Base-by-base conservation (phyloP, 2,797 vertebrate species). In the Sternotherus odoratus region DNA sequence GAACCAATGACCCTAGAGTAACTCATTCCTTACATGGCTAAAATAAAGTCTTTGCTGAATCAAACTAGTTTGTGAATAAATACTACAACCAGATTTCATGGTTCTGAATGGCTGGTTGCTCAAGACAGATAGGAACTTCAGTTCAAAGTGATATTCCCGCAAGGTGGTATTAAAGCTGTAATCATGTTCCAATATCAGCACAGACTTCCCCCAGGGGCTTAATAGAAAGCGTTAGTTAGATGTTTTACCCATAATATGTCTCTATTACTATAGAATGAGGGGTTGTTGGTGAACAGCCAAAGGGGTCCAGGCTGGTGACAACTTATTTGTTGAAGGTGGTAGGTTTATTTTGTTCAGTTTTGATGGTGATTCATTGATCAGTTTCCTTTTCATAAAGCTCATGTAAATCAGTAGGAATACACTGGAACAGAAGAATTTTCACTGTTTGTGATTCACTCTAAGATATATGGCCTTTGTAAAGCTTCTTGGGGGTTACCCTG, bases 161-260 rank as follows among this genome's bases (percentile, higher is more conserved):
- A 17, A 82, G 26, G 12, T 77, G 43, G 56, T 11, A 2, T 88
- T 95, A 51, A 12, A 43, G 50, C 66, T 89, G 74, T 60, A 77
- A 49, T 49, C 85, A 82, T 72, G 79, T 53, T 94, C 87, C 82
- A 91, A 75, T 39, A 91, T 89, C 91, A 95, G 77, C 87, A 90
- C 77, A 8, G 36, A 13, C 23, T 83, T 94, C 77, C 86, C 82
- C 94, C 87, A 26, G 51, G 82, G 83, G 85, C 77, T 91, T 91
- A 63, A 89, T 93, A 85, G 78, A 91, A 94, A 88, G 83, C 79
- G 85, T 93, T 89, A 86, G 92, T 10, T 56, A 56, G 23, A 28
- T 92, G 90, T 94, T 96, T 95, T 91, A 23, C 12, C 91, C 91
- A 82, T 92, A 87, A 86, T 94, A 95, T 94, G 92, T 95, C 56